These are phyloP conservation scores for Amiota mariae DNA, from an alignment of 2,888 invertebrate genomes.

Conservation along the genomic window DNA sequence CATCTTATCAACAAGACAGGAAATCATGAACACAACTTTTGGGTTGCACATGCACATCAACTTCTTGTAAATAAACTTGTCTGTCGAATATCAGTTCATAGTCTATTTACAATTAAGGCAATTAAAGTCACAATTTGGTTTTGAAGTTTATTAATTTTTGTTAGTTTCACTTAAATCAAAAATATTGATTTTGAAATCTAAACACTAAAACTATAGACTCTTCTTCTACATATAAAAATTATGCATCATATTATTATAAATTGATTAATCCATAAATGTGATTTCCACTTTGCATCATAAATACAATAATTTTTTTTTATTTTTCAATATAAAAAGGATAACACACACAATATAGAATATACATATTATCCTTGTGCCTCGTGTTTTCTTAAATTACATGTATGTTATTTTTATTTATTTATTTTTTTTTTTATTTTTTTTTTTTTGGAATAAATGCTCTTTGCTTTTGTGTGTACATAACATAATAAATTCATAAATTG, in stretches of 20 bases:
- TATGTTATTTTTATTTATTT: conserved; percentile 15
- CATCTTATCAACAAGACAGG: too few relatives aligned
- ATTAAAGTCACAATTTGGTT: background rate
- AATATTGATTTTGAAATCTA: background rate
- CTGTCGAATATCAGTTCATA: too few relatives aligned
- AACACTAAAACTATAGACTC: conserved; percentile 24
- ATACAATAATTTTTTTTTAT: background rate
- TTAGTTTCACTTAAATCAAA: conserved; percentile 3
- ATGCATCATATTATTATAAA: background rate
- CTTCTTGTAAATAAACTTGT: too few relatives aligned
- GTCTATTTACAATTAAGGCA: too few relatives aligned
- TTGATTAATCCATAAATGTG: background rate
- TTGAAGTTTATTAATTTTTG: conserved; percentile 17
- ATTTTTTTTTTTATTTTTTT: conserved; percentile 7
- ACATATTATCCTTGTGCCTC: too few relatives aligned
- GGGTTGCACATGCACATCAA: too few relatives aligned
- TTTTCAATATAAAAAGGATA: background rate
- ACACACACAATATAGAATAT: too few relatives aligned
- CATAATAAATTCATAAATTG: background rate
- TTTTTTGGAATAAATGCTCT: conserved; percentile 46
- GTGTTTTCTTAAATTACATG: background rate
- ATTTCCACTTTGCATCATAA: background rate
- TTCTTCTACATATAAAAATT: background rate
- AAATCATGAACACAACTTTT: too few relatives aligned
- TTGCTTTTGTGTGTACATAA: conserved; percentile 33